These are phyloP conservation scores for Drosophila aldrichi DNA, from an alignment of 2,888 invertebrate species.

Conservation along the genomic window DNA sequence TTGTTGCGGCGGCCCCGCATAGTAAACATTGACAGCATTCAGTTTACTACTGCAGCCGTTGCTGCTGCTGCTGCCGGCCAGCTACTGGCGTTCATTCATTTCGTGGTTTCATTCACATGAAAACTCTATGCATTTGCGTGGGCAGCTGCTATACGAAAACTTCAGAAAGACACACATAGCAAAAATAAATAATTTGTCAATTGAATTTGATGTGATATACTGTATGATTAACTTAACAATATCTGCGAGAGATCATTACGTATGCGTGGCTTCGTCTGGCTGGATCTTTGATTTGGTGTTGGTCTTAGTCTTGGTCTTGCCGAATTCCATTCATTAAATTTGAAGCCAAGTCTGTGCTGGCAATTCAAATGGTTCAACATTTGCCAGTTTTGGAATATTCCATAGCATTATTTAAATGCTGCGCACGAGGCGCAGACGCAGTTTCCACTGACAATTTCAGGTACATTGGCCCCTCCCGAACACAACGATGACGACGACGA, in stretches of 20 bases:
- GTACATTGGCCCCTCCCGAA: conserved; percentile 44
- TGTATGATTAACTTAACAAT: conserved; percentile 29
- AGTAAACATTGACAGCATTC: conserved; percentile 51
- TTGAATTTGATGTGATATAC: conserved; percentile 28
- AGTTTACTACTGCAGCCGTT: conserved; percentile 39
- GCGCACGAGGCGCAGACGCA: conserved; percentile 57
- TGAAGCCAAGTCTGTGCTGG: conserved; percentile 25
- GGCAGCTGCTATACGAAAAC: conserved; percentile 19
- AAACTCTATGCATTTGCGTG: conserved; percentile 32
- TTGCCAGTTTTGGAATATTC: conserved; percentile 5
- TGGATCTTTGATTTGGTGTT: background rate
- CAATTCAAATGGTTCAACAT: conserved; percentile 43
- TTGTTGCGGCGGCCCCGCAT: conserved; percentile 31
- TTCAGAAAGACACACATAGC: background rate
- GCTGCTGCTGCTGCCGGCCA: background rate
- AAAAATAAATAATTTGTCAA: conserved; percentile 66
- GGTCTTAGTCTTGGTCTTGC: conserved; percentile 9
- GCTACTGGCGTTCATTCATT: conserved; percentile 34
- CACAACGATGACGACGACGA: background rate
- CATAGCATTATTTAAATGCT: conserved; percentile 58
- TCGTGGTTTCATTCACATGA: conserved; percentile 37
- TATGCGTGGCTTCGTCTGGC: conserved; percentile 24
- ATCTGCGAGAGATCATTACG: conserved; percentile 31
- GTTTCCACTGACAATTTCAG: conserved; percentile 38
- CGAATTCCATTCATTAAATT: conserved; percentile 48